Evolutionary conservation across 2,797 vertebrate species (phyloP), one percentile per base, ranked within the genome.

Genomic region (Myoxocephalus aenaeus): DNA sequence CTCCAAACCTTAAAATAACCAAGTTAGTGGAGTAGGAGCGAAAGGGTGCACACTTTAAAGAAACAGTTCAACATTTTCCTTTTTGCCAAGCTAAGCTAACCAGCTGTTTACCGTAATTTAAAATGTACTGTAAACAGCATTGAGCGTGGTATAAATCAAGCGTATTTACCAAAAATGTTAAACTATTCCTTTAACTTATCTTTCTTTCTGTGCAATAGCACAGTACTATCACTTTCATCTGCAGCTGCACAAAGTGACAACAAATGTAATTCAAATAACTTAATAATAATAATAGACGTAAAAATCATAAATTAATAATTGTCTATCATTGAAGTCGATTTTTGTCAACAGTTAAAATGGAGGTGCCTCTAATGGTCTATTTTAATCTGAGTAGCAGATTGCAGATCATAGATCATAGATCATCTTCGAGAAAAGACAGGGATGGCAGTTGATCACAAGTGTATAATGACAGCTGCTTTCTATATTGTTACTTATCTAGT

Each of bases 251-350:
- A 78, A 79, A 87, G 54, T 75, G 1, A 12, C 34, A 70, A 74
- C 7, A 77, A 63, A 32, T 80, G 63, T 44, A 78, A 89, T 79
- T 85, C 42, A 80, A 86, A 89, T 85, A 86, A 75, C 36, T 69
- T 82, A 78, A 66, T n/a, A 86, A 89, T 85, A 42, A 74, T 70
- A 65, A 65, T 53, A 57, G 34, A 44, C 50, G 62, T 79, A 69
- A 58, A 51, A 77, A 74, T 79, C 15, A 79, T 72, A 44, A 85
- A 77, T 54, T 54, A 54, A 81, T 2, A 79, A 68, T 54, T 29
- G n/a, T 73, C 44, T 73, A 68, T 74, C 53, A 50, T 68, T 75
- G 48, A 27, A 71, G 73, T 73, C 15, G 7, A 63, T 68, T 76
- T 79, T 40, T 67, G 14, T 80, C 22, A 59, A 38, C 18, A 74